Base-by-base conservation (phyloP, 2,888 invertebrate genomes). In the Cheilosia vulpina region DNA sequence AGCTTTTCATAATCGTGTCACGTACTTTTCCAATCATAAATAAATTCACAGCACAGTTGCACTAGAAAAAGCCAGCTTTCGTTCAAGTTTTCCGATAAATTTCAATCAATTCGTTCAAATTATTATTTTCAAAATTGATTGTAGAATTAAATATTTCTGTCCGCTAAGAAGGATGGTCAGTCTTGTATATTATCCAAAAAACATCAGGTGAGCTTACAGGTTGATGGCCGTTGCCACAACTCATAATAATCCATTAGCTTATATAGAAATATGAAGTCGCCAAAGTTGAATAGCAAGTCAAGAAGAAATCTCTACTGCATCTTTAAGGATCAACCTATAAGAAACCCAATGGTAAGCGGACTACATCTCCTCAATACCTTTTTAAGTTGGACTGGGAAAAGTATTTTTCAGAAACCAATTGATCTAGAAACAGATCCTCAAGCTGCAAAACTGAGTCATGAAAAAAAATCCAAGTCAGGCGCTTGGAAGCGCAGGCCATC, bases 221-320 rank as follows among this genome's bases (percentile, higher is more conserved):
- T 4, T 17, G 11, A 21, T 11, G n/a, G 1, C 24, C 5, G 5
- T 38, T 17, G 0, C 24, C 1, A 19, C 4, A 19, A 3, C 5
- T 19, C 4, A 13, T 2, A 47, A 24, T n/a, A 3, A 19, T 60
- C n/a, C 38, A 9, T 47, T 65, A 27, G 27, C 55, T 41, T 13
- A 11, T 7, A 65, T 7, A 80, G 80, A 63, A 85, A 81, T 34
- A 77, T 85, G 72, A 85, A 85, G 38, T 68, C 72, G 13, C 52
- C 62, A 38, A 85, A 85, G 58, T 45, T 72, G 1, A 81, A 55
- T 13, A 11, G 58, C 57, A 76, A 57, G 27, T 41, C 77, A 0
- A 66, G 66, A 43, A 45, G 81, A 19, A 81, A 52, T 34, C 75
- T 76, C 7, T 45, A 66, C 1, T 62, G 62, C 31, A 19, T 68